phyloP scores from a whole-genome alignment of 37 sponge, comb jelly and placozoan genomes.

The Spongilla lacustris region DNA sequence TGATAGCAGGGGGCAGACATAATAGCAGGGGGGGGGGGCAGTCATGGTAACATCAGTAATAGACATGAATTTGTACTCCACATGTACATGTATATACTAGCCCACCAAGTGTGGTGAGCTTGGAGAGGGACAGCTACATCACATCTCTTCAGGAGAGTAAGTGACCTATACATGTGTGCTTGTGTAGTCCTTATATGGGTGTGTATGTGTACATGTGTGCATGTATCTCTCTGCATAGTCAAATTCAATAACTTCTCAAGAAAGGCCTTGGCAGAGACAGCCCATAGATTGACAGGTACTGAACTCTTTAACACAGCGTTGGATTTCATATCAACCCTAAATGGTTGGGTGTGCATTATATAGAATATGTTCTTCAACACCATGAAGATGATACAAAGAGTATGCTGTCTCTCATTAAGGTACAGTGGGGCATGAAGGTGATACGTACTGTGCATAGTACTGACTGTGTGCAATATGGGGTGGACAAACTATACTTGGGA shows the following conservation, averaged over 20 bases:
- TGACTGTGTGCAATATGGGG: no score
- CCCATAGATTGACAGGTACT: not conserved
- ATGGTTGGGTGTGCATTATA: not conserved
- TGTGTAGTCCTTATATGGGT: no score
- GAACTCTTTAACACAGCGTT: not conserved
- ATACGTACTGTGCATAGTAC: no score
- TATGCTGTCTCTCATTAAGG: constrained; percentile 45
- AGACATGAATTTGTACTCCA: no score
- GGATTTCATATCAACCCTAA: no score
- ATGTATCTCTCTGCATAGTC: not conserved
- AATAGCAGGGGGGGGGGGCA: no score
- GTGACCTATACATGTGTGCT: not conserved
- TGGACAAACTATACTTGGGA: no score
- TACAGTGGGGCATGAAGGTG: constrained; percentile 5
- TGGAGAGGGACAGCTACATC: constrained; percentile 16
- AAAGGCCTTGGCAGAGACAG: not conserved
- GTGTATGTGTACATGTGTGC: not conserved
- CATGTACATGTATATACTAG: constrained; percentile 2
- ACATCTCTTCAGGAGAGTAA: not conserved
- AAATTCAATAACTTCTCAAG: not conserved
- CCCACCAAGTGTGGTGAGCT: constrained; percentile 29
- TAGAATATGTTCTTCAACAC: constrained; percentile 43
- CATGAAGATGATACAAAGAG: constrained; percentile 80
- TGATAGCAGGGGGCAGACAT: no score
- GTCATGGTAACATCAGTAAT: no score